Evolutionary conservation across 2,888 invertebrate genomes (phyloP), one percentile per base, ranked within the genome.

Genomic region (Drosophila mimetica): DNA sequence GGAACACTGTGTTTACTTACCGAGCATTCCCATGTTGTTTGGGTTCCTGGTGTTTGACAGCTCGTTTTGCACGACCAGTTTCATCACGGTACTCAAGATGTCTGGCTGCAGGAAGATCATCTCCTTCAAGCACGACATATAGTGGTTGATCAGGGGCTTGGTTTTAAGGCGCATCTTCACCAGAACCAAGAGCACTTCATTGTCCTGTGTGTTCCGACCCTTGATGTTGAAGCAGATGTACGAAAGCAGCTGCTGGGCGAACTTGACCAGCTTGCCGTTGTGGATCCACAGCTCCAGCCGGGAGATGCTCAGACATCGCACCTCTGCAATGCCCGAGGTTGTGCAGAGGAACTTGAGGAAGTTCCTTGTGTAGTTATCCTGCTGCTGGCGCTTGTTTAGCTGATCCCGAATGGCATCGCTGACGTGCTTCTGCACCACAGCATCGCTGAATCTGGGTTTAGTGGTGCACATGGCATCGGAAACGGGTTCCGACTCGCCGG

Each of bases 1-100:
- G 1, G 4, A 25, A 42, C 1, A 9, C 0, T n/a, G n/a, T 41
- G 1, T 14, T 16, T 11, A 74, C 86, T 83, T 65, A 91, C 91
- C 91, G 14, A 99, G 93, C 91, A 98, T 96, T 11, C 97, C 95
- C 95, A 98, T 96, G 92, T 99, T 99, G 93, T 98, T 98, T 0
- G 97, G 97, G 92, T 98, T 98, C 65, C 98, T 94, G 28, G 96
- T 95, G 88, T 96, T 96, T 0, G 98, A 97, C 76, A 99, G 92
- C 93, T 99, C 99, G 92, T 99, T 99, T 93, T 97, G 98, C 63
- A 99, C 96, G 0, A 97, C 97, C 89, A 97, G 96, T 79, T 97
- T 97, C 78, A 99, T 93, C 70, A 98, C 94, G 32, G 96, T 95
- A 65, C 95, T 94, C 55, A 98, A 92, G 89, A 98, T 96, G 22